Evolutionary conservation across 2,888 invertebrate species (phyloP), one percentile per base, ranked within the genome.

Genomic region (Cheiracanthium punctorium): DNA sequence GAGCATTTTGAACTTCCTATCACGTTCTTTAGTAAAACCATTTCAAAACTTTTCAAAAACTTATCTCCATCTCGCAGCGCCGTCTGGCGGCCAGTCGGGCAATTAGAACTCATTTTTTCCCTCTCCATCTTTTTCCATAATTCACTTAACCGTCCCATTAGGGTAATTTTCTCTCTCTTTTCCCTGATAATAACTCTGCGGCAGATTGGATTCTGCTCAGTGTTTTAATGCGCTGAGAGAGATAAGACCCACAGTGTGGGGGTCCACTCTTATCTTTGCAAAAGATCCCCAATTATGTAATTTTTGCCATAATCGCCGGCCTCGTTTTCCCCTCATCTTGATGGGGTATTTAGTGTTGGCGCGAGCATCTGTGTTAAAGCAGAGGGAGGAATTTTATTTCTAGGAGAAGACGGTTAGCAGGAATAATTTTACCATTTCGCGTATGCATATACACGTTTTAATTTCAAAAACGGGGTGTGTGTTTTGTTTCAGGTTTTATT

Each of bases 71-170:
- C 58, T 69, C 2, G 12, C 20, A 79, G n/a, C 80, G 72, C 80
- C 80, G 43, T 43, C 80, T 80, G 72, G 80, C 65, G 80, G 43
- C 64, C 65, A 80, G 65, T 17, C 37, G 29, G 29, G 67, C 69
- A 74, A 75, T 69, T 75, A 70, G 69, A 74, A 75, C 70, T 58
- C 33, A 32, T 73, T 20, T 73, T 58, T 43, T 33, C 64, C 43
- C 80, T 52, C 28, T 33, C 29, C 41, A 14, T 28, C 67, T 73
- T 80, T 80, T 58, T 75, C 48, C 80, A 80, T 86, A 86, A 80
- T 86, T 86, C 85, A 80, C 85, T 80, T 86, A 80, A 76, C 80
- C 79, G 32, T 29, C 85, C 80, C 80, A 85, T 85, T 85, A 85
- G 84, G 79, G 69, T 85, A 85, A 85, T 85, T 85, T 85, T 74